Percentiles rank a stretch among this genome's conserved stretches.
Evolutionary conservation across 2,888 invertebrate species (phyloP).

Genomic region (Lasius platythorax): DNA sequence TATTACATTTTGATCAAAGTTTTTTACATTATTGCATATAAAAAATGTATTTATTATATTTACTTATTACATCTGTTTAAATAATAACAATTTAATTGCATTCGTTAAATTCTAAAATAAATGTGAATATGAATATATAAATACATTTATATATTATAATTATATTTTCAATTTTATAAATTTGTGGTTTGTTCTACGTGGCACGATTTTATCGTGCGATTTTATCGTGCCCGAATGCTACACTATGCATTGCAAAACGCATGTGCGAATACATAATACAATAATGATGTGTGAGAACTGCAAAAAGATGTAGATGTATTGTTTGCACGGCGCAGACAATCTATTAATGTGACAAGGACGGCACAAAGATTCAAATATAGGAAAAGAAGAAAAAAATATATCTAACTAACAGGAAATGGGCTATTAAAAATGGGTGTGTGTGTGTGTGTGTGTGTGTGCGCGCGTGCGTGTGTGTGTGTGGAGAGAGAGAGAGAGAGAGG

Average conservation of each 20-base stretch:
- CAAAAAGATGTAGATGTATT: slow-evolving; percentile 72
- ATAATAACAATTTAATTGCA: too few relatives aligned
- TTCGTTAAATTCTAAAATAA: neutral
- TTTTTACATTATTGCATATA: neutral
- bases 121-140: neutral
- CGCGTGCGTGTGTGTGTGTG: too few relatives aligned
- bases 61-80: neutral
- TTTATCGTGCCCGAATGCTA: neutral
- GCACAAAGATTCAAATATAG: slow-evolving; percentile 60
- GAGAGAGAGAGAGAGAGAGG: too few relatives aligned
- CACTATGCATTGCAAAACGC: neutral
- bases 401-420: too few relatives aligned
- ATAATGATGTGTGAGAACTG: slow-evolving; percentile 76
- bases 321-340: slow-evolving; percentile 69
- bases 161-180: neutral
- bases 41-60: neutral
- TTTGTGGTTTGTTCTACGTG: neutral
- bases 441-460: neutral
- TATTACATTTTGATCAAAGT: neutral
- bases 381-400: slow-evolving; percentile 31
- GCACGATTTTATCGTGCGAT: too few relatives aligned
- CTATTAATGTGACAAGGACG: slow-evolving; percentile 52
- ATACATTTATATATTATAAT: neutral
- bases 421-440: too few relatives aligned
- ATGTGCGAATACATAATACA: slow-evolving; percentile 49